Percentiles rank a stretch among this genome's conserved stretches.
phyloP scores from a whole-genome alignment of 2,888 invertebrate genomes.

The Girardia tigrina region DNA sequence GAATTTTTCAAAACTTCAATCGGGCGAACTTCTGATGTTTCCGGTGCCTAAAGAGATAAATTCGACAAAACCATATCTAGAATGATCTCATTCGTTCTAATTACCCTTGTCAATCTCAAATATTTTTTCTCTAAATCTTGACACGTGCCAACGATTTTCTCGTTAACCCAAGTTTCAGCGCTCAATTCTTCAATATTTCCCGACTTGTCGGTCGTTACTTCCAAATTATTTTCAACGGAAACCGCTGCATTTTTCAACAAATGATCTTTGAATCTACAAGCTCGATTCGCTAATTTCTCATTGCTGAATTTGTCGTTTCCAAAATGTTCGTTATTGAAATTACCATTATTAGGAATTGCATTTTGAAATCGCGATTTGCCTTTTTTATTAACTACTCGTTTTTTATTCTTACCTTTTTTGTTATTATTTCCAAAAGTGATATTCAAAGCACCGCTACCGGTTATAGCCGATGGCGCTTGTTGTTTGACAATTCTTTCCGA shows the following conservation, averaged over 20 bases:
- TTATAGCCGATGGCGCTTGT: neutral
- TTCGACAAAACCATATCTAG: neutral
- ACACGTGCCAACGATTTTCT: conserved; percentile 80
- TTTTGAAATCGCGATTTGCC: neutral
- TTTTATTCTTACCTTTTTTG: neutral
- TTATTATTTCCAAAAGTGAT: neutral
- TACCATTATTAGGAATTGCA: neutral
- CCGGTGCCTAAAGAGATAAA: conserved; percentile 75
- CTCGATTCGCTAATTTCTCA: neutral
- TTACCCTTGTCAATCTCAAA: conserved; percentile 55
- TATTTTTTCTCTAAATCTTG: conserved; percentile 86
- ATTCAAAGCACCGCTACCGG: neutral
- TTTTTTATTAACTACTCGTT: neutral
- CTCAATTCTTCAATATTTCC: too few relatives aligned
- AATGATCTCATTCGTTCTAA: neutral
- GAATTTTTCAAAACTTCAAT: conserved; percentile 69
- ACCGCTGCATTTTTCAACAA: neutral
- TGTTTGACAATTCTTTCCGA: neutral
- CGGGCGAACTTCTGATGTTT: conserved; percentile 62
- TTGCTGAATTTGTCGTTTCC: neutral
- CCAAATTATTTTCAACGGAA: neutral
- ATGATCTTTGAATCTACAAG: neutral
- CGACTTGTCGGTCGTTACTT: neutral
- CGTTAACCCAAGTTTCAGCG: conserved; percentile 57
- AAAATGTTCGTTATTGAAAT: neutral